Percentiles rank a stretch among this genome's conserved stretches.
Evolutionary conservation across 2,888 invertebrate species (phyloP).

Genomic region (Epinotia bilunana): DNA sequence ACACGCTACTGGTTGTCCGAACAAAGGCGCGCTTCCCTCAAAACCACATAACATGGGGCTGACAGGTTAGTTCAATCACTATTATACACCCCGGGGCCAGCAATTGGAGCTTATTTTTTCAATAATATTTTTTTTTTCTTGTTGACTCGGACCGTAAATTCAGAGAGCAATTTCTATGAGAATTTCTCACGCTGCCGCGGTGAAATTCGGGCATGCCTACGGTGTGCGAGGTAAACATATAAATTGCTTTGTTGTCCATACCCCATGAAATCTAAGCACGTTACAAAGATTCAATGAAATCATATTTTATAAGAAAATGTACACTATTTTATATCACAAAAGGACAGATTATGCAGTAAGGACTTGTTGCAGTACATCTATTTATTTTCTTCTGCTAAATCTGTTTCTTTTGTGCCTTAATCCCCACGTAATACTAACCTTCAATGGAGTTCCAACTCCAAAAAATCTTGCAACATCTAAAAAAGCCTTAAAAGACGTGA

Average conservation of each 20-base stretch:
- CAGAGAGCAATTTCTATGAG: slow-evolving; percentile 66
- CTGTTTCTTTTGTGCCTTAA: slow-evolving; percentile 2
- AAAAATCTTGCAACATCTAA: slow-evolving; percentile 1
- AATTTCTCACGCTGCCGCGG: slow-evolving; percentile 74
- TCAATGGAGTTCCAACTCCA: slow-evolving; percentile 3
- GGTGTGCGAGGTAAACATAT: not conserved
- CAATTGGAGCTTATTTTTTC: slow-evolving; percentile 75
- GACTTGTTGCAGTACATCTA: not conserved
- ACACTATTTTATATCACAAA: no score
- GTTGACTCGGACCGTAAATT: slow-evolving; percentile 50
- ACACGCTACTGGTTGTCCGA: slow-evolving; percentile 79
- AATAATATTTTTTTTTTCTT: slow-evolving; percentile 67
- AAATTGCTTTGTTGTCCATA: slow-evolving; percentile 18
- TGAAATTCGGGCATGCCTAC: slow-evolving; percentile 22
- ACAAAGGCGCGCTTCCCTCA: slow-evolving; percentile 79
- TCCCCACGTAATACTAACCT: slow-evolving; percentile 21
- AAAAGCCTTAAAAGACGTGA: slow-evolving; percentile 35
- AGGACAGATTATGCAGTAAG: not conserved
- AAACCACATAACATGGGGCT: slow-evolving; percentile 84
- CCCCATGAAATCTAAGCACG: slow-evolving; percentile 12
- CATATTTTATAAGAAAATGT: not conserved
- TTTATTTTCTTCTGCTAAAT: not conserved
- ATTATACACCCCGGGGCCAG: slow-evolving; percentile 77
- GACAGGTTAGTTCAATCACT: slow-evolving; percentile 84
- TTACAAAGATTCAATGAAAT: not conserved